Evolutionary conservation across 1,140 invertebrate species (phyloP), one percentile per base, ranked within the genome.

Genomic region (Stegodyphus dumicola): DNA sequence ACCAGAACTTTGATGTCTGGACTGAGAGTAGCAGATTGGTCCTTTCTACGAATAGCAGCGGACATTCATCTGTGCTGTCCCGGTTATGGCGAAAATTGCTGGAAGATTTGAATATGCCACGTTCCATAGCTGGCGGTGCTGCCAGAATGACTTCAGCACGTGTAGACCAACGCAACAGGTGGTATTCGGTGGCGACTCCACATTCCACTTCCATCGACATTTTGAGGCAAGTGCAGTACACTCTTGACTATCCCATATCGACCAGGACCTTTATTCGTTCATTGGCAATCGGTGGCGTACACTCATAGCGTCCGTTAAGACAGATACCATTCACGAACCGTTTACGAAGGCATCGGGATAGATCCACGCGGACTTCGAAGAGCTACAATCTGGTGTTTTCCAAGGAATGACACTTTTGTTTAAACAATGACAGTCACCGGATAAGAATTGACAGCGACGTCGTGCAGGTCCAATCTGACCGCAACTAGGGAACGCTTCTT

Each of bases 71-170:
- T 48, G n/a, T 13, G 51, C 13, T 71, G 51, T n/a, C 7, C 70
- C 70, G 17, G 70, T n/a, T 71, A n/a, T 71, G 70, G 70, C 70
- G n/a, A 33, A 71, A n/a, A 71, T 71, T 7, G 70, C n/a, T 71
- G 70, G 51, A 48, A 71, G 7, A 52, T 10, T 7, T 7, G 51
- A 71, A 71, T 71, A n/a, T 71, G 70, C 7, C 70, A 71, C 18
- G 70, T 71, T 71, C n/a, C 7, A 71, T 9, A 17, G 7, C 9
- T 71, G 70, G 7, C n/a, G 70, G 70, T 71, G 70, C 70, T 9
- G 70, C 70, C 70, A 71, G 70, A 71, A n/a, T n/a, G 70, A 71
- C 51, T 7, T 52, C 70, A 17, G 51, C 17, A 71, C 7, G 70
- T 10, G 70, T 71, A n/a, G n/a, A 17, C 9, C 70, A n/a, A 71